A percentile compares a stretch with the other conserved stretches of the same genome.
phyloP scores from a whole-genome alignment of 2,113 vertebrate genomes.

The Indicator indicator region DNA sequence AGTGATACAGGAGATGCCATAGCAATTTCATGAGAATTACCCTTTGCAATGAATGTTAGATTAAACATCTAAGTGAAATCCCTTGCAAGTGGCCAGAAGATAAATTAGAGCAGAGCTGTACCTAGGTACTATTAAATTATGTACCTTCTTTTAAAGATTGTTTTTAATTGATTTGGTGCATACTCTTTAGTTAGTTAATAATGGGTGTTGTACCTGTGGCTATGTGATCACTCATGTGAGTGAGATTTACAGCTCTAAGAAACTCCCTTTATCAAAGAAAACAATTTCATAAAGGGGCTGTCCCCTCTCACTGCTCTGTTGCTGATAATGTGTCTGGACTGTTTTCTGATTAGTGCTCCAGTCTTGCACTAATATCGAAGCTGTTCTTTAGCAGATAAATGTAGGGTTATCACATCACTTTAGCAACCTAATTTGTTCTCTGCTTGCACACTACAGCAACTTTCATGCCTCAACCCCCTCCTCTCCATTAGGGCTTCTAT shows the following conservation, averaged over 20 bases:
- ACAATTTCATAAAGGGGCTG: slow-evolving; percentile 73
- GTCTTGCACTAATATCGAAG: slow-evolving; percentile 25
- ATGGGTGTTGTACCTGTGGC: slow-evolving; percentile 67
- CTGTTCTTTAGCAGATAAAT: slow-evolving; percentile 49
- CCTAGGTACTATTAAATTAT: slow-evolving; percentile 73
- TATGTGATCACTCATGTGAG: slow-evolving; percentile 68
- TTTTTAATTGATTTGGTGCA: slow-evolving; percentile 80
- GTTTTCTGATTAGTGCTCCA: slow-evolving; percentile 74
- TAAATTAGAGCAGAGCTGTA: slow-evolving; percentile 71
- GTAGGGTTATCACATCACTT: slow-evolving; percentile 31
- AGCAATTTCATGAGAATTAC: slow-evolving; percentile 77
- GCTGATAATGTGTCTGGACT: slow-evolving; percentile 70
- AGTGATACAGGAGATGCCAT: slow-evolving; percentile 67
- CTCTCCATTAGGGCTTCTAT: background rate
- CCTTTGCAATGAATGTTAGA: slow-evolving; percentile 76
- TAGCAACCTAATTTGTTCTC: slow-evolving; percentile 27
- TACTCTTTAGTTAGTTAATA: slow-evolving; percentile 77
- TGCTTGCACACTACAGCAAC: background rate
- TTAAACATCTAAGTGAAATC: slow-evolving; percentile 76
- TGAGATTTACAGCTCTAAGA: slow-evolving; percentile 69
- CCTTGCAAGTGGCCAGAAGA: slow-evolving; percentile 73
- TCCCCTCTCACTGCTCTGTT: slow-evolving; percentile 60
- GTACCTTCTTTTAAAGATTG: slow-evolving; percentile 75
- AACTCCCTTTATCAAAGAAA: slow-evolving; percentile 69
- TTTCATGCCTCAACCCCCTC: background rate